Evolutionary conservation across 2,113 vertebrate species (phyloP).

Genomic region (Pituophis catenifer): DNA sequence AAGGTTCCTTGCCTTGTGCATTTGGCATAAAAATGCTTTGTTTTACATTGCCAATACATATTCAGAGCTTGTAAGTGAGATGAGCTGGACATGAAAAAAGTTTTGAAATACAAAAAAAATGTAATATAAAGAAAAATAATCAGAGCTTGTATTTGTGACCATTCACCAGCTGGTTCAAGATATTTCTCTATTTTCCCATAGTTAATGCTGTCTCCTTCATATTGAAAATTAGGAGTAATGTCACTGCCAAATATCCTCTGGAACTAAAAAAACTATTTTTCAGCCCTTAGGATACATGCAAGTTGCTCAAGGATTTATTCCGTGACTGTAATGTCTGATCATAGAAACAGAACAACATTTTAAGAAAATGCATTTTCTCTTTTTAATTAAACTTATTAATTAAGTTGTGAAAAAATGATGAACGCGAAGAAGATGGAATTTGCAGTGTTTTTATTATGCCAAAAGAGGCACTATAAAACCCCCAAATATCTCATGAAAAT

Average conservation of each 20-base stretch:
- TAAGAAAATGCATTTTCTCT: background rate
- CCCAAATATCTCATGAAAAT: slow-evolving; percentile 11
- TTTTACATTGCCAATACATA: background rate
- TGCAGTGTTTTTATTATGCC: slow-evolving; percentile 4
- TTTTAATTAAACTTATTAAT: slow-evolving; percentile 7
- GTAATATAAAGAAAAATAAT: background rate
- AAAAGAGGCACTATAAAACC: background rate
- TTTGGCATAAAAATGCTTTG: background rate
- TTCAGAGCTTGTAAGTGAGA: background rate
- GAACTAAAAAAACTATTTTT: background rate
- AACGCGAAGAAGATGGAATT: slow-evolving; percentile 9
- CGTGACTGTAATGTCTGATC: background rate
- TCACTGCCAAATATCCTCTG: background rate
- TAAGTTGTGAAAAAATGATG: slow-evolving; percentile 14
- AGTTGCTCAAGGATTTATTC: background rate
- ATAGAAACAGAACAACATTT: background rate
- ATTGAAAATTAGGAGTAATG: background rate
- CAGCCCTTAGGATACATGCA: background rate
- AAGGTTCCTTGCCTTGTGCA: background rate
- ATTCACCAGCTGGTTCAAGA: background rate
- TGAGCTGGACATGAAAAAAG: background rate
- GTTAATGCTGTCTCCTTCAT: background rate
- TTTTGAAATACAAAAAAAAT: background rate
- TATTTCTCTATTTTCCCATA: too few relatives aligned
- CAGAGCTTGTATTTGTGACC: background rate